Conservation (phyloP, 2,888 invertebrate genomes). For the Camptogramma bilineatum region DNA sequence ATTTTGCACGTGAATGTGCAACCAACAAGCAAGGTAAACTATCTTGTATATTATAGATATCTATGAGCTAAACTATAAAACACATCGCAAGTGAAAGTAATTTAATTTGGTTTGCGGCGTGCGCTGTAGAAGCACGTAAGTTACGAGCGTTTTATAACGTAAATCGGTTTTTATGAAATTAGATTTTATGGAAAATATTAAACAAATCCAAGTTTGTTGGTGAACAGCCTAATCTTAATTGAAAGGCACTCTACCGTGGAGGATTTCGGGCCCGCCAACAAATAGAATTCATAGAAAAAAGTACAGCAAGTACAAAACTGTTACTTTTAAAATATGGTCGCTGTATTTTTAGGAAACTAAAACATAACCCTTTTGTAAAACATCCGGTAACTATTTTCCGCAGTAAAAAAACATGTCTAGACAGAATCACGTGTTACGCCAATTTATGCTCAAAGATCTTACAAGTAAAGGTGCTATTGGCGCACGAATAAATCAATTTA, state of each 20-base stretch:
- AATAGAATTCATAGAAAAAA: neutral
- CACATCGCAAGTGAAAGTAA: too few species aligned
- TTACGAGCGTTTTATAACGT: neutral
- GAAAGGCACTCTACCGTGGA: conserved; percentile 1
- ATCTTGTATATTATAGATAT: too few species aligned
- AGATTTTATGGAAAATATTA: neutral
- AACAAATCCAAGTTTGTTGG: neutral
- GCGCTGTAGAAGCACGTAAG: too few species aligned
- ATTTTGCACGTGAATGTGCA: too few species aligned
- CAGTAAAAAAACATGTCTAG: neutral
- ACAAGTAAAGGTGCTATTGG: neutral
- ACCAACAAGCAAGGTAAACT: too few species aligned
- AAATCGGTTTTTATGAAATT: neutral
- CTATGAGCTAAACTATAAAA: too few species aligned
- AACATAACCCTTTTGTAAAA: neutral
- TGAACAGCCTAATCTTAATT: conserved; percentile 8
- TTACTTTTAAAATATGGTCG: neutral
- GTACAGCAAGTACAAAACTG: neutral
- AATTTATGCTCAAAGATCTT: neutral
- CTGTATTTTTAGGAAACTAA: neutral
- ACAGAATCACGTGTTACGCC: neutral
- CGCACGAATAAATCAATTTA: neutral
- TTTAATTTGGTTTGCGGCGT: too few species aligned
- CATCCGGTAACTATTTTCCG: neutral
- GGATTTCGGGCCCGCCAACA: neutral